Evolutionary conservation across 2,888 invertebrate species (phyloP), one percentile per base, ranked within the genome.

Genomic region (Pedicia rivosa): DNA sequence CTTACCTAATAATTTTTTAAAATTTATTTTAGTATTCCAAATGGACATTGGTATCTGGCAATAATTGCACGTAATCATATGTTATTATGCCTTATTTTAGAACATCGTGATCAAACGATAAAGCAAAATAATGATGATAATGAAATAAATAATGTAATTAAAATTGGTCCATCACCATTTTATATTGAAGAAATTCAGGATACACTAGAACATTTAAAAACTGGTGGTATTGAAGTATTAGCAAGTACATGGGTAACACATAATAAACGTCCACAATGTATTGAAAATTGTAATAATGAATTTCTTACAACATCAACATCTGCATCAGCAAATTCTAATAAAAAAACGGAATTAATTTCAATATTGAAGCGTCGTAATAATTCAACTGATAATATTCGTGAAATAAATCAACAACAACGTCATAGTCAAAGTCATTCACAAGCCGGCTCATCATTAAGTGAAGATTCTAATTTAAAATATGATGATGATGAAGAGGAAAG

Each of bases 101-200:
- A 47, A 38, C 40, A 39, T 15, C 28, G 36, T n/a, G 35, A 40
- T 26, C n/a, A n/a, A n/a, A n/a, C n/a, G n/a, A n/a, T n/a, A n/a
- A n/a, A n/a, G n/a, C n/a, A n/a, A n/a, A 27, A 39, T 49, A 49
- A 28, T 41, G 48, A 44, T n/a, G 36, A 38, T 31, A 42, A 37
- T 20, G 29, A 28, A 17, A 28, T 39, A 12, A 22, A 30, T 14
- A 29, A 40, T 26, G 36, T 40, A 14, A 38, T 36, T 17, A 62
- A 68, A 31, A 68, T 70, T 24, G 73, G 76, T 0, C 84, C 86
- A 0, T 79, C 84, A 41, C 73, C 79, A 2, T 82, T 87, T 58
- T 86, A 87, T 49, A 82, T 91, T 0, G 87, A 90, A 60, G 90
- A 91, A 58, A 88, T 82, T 35, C 82, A 84, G 55, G 83, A 84